These are phyloP conservation scores for Panzeria rudis DNA, from an alignment of 2,888 invertebrate species.

Conservation along the genomic window DNA sequence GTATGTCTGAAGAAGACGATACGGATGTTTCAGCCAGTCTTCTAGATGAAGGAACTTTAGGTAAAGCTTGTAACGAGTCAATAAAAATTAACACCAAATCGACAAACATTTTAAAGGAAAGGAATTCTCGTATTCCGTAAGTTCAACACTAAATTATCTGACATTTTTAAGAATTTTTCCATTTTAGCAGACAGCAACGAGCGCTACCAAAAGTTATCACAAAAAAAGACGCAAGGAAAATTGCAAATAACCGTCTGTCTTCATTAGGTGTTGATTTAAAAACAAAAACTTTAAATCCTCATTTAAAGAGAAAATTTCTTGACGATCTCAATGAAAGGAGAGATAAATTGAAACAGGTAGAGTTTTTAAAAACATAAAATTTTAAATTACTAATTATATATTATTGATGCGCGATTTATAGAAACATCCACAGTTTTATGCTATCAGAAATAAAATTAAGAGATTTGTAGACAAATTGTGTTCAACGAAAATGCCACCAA, in stretches of 20 bases:
- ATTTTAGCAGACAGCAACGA: conserved; percentile 7
- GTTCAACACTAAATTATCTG: neutral
- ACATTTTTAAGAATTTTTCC: neutral
- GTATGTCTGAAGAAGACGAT: conserved; percentile 6
- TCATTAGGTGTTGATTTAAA: conserved; percentile 76
- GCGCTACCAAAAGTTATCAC: conserved; percentile 72
- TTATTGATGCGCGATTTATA: neutral
- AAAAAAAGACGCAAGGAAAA: conserved; percentile 75
- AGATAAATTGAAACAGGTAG: conserved; percentile 76
- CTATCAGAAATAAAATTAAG: conserved; percentile 79
- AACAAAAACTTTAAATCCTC: conserved; percentile 73
- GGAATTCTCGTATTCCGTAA: neutral
- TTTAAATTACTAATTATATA: neutral
- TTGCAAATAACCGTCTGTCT: conserved; percentile 74
- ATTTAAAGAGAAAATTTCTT: conserved; percentile 73
- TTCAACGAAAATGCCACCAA: conserved; percentile 76
- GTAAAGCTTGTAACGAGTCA: neutral
- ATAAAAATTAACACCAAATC: neutral
- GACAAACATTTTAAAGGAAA: neutral
- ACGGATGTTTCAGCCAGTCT: conserved; percentile 38
- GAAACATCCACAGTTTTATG: conserved; percentile 78
- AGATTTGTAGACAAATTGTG: conserved; percentile 79
- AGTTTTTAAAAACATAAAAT: neutral
- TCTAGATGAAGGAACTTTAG: conserved; percentile 14
- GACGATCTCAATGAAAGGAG: conserved; percentile 75